Conservation (phyloP, 1,140 invertebrate genomes). For the Hyposmocoma kahamanoa region DNA sequence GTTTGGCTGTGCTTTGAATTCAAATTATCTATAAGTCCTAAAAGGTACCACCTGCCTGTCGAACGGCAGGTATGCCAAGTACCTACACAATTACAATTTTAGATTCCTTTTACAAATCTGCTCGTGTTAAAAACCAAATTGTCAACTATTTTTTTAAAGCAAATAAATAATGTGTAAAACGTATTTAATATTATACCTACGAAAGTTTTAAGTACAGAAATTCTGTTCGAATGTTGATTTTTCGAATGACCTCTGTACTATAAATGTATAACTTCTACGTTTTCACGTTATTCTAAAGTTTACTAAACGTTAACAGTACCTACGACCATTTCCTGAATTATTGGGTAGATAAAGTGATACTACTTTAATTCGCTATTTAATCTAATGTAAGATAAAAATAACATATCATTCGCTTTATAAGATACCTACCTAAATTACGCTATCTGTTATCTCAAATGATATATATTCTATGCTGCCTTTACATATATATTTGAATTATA, state of each 20-base stretch:
- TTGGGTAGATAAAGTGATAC: slow-evolving; percentile 20
- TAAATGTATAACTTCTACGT: too few relatives aligned
- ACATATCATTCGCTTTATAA: slow-evolving; percentile 73
- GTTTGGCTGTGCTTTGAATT: slow-evolving; percentile 48
- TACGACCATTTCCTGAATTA: slow-evolving; percentile 13
- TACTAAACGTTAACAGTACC: too few relatives aligned
- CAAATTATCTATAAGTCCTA: background rate
- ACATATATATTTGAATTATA: slow-evolving; percentile 19
- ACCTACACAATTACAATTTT: slow-evolving; percentile 5
- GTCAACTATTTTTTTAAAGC: too few relatives aligned
- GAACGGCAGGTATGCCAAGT: background rate
- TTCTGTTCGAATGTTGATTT: too few relatives aligned
- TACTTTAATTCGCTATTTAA: slow-evolving; percentile 26
- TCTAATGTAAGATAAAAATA: slow-evolving; percentile 49
- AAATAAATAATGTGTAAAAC: too few relatives aligned
- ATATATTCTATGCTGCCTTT: slow-evolving; percentile 37
- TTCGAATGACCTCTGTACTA: too few relatives aligned
- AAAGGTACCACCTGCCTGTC: background rate
- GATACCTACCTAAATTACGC: slow-evolving; percentile 28
- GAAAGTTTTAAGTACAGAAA: too few relatives aligned
- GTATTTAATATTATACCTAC: too few relatives aligned
- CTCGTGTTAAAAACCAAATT: too few relatives aligned
- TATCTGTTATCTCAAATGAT: slow-evolving; percentile 28
- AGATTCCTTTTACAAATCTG: too few relatives aligned
- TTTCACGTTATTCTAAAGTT: too few relatives aligned